These are phyloP conservation scores for Melanaphis sacchari DNA, from an alignment of 1,140 invertebrate genomes.

Conservation along the genomic window DNA sequence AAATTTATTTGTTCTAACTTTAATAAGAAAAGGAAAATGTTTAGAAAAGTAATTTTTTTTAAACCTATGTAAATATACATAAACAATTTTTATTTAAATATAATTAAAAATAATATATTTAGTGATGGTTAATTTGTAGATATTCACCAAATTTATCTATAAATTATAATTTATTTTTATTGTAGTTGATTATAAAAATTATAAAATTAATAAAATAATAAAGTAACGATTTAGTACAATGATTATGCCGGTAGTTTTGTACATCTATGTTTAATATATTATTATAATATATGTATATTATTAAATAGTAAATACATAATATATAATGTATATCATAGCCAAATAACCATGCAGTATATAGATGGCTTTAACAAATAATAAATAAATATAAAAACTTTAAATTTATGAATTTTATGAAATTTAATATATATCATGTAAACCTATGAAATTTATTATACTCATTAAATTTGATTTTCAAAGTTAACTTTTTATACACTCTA, in stretches of 20 bases:
- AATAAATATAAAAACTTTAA: no score
- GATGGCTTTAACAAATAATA: no score
- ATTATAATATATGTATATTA: no score
- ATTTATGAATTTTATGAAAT: not conserved
- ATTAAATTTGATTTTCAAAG: not conserved
- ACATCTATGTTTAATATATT: no score
- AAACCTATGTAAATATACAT: not conserved
- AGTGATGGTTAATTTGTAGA: not conserved
- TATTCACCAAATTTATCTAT: not conserved
- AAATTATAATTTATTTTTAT: not conserved
- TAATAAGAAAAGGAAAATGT: no score
- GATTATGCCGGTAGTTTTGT: not conserved
- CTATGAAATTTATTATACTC: not conserved
- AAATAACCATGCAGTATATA: no score
- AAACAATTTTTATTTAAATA: not conserved
- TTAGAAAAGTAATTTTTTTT: not conserved
- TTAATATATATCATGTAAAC: no score
- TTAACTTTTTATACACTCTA: not conserved
- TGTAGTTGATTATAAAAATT: not conserved
- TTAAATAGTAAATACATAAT: no score
- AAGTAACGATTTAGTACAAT: not conserved
- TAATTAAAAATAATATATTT: not conserved
- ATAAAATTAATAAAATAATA: not conserved
- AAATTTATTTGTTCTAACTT: not conserved
- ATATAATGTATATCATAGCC: no score